phyloP scores from a whole-genome alignment of 2,113 vertebrate species.

The Archilochus colubris region DNA sequence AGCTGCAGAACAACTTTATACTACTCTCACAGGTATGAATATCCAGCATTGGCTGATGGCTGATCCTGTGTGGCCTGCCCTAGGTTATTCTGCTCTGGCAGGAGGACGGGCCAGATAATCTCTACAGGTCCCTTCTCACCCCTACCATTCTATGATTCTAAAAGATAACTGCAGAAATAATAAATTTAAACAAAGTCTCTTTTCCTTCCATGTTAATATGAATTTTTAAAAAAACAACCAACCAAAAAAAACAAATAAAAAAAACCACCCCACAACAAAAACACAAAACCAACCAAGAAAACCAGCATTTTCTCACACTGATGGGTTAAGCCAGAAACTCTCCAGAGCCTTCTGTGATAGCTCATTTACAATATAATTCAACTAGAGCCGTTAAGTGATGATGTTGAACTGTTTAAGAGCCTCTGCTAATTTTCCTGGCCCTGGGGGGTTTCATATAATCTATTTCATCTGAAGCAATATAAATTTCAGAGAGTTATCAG shows the following conservation, averaged over 20 bases:
- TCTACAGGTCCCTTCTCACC: no score
- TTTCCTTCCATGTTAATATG: background rate
- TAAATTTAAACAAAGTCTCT: background rate
- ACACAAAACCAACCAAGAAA: background rate
- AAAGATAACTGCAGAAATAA: no score
- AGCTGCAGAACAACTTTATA: no score
- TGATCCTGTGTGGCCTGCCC: no score
- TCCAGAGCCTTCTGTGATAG: slow-evolving; percentile 43
- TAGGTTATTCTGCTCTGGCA: no score
- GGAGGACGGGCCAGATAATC: no score
- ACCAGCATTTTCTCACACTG: background rate
- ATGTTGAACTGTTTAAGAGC: slow-evolving; percentile 53
- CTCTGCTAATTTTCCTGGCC: slow-evolving; percentile 52
- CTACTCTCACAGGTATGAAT: no score
- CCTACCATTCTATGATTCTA: no score
- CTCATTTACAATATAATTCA: slow-evolving; percentile 63
- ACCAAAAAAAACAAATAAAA: no score
- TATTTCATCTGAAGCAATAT: slow-evolving; percentile 58
- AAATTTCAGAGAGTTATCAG: slow-evolving; percentile 51
- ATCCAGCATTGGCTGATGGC: no score
- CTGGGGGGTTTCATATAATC: background rate
- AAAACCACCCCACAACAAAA: no score
- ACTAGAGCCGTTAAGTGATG: slow-evolving; percentile 54
- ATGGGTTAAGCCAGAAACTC: slow-evolving; percentile 51
- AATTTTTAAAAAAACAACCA: background rate